A percentile compares a stretch with the other conserved stretches of the same genome.
Conservation (phyloP, 1,140 invertebrate genomes). For the Scaptodrosophila lebanonensis region DNA sequence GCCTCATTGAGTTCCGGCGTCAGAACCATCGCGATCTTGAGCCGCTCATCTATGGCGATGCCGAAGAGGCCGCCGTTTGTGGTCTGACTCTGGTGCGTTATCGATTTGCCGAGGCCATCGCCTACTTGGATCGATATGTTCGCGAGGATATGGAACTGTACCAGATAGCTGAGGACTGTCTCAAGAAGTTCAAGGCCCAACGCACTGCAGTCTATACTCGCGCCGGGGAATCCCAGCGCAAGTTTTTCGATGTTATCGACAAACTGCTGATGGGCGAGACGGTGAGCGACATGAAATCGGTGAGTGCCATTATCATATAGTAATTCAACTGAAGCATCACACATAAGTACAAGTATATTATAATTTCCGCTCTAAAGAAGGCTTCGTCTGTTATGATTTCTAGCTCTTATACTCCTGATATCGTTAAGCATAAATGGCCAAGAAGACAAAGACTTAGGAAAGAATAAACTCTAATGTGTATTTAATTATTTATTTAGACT, state of each 20-base stretch:
- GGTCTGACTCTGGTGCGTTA: not conserved
- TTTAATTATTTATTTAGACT: too few species aligned
- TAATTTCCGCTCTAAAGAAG: too few species aligned
- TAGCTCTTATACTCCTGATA: too few species aligned
- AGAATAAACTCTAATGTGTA: too few species aligned
- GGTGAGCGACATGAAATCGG: not conserved
- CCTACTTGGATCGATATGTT: not conserved
- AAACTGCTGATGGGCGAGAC: not conserved
- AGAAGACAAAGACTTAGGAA: too few species aligned
- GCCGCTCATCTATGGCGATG: not conserved
- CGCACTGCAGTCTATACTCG: not conserved
- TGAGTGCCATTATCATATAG: too few species aligned
- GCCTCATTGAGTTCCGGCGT: not conserved
- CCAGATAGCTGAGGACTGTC: not conserved
- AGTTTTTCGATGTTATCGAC: not conserved
- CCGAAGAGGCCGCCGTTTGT: not conserved
- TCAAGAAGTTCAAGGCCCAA: not conserved
- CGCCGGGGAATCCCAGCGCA: not conserved
- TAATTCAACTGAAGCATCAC: too few species aligned
- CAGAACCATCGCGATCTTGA: not conserved
- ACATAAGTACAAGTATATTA: too few species aligned
- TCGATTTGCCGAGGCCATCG: constrained; percentile 1
- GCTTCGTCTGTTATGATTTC: too few species aligned
- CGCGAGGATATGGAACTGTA: not conserved
- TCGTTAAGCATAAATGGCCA: too few species aligned